Evolutionary conservation across 2,113 vertebrate species (phyloP).

Genomic region (Nansenia antarctica): DNA sequence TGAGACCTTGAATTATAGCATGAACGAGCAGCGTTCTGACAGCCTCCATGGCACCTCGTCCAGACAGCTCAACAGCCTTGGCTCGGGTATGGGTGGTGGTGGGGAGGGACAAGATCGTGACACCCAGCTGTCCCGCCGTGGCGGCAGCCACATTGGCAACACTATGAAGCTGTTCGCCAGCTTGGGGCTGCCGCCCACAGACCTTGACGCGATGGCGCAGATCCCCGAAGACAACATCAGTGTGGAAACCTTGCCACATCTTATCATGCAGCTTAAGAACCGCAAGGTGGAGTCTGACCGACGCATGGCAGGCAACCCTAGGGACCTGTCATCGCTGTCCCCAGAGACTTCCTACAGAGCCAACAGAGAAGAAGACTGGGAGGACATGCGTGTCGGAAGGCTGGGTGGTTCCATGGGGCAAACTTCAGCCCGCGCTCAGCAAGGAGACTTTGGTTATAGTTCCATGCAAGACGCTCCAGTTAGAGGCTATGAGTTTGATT

Average conservation of each 20-base stretch:
- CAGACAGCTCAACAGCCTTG: slow-evolving; percentile 85
- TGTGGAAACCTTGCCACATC: slow-evolving; percentile 94
- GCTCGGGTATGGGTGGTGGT: slow-evolving; percentile 83
- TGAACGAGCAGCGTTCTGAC: slow-evolving; percentile 88
- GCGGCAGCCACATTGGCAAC: slow-evolving; percentile 84
- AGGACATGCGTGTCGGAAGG: slow-evolving; percentile 48
- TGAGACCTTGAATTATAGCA: slow-evolving; percentile 94
- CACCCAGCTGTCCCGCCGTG: slow-evolving; percentile 78
- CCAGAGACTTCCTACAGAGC: slow-evolving; percentile 61
- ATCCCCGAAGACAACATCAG: slow-evolving; percentile 97
- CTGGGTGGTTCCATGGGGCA: slow-evolving; percentile 52
- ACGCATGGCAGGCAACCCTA: slow-evolving; percentile 26
- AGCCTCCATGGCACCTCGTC: slow-evolving; percentile 81
- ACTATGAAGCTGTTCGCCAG: slow-evolving; percentile 97
- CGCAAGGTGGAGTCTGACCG: slow-evolving; percentile 74
- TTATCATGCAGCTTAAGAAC: slow-evolving; percentile 96
- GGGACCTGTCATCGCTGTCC: slow-evolving; percentile 49
- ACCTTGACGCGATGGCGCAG: slow-evolving; percentile 94
- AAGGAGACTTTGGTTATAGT: slow-evolving; percentile 63
- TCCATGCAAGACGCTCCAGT: slow-evolving; percentile 60
- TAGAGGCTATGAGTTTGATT: slow-evolving; percentile 57
- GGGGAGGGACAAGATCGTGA: slow-evolving; percentile 82
- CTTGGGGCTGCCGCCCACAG: slow-evolving; percentile 93
- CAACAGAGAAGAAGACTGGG: slow-evolving; percentile 68
- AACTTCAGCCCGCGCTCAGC: slow-evolving; percentile 40